A percentile compares a stretch with the other conserved stretches of the same genome.
Conservation (phyloP, 2,113 vertebrate genomes). For the Sphaerodactylus townsendi region DNA sequence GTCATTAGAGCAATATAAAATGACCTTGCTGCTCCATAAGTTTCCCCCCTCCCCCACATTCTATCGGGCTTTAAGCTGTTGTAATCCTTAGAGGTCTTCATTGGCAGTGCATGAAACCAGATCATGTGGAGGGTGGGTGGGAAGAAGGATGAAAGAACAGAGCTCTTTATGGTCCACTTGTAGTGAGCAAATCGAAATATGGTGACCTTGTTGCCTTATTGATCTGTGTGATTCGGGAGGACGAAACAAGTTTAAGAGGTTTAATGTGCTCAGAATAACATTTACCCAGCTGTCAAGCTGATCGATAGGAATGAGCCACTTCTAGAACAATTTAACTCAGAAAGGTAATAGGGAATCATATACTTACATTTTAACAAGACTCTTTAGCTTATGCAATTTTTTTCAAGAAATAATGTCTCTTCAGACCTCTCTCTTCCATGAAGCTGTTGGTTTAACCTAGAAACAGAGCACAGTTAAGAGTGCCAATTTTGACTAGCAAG, state of each 20-base stretch:
- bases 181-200: constrained; percentile 22
- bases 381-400: background rate
- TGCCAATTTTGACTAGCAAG: no score
- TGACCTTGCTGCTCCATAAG: background rate
- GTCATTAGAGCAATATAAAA: constrained; percentile 31
- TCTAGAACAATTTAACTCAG: background rate
- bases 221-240: background rate
- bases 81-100: constrained; percentile 40
- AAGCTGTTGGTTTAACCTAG: background rate
- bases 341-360: background rate
- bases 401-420: background rate
- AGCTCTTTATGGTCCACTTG: constrained; percentile 4
- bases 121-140: constrained; percentile 13
- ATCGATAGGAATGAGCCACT: background rate
- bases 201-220: constrained; percentile 5
- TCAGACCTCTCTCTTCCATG: background rate
- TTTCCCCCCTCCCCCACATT: background rate
- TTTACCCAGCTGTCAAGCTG: constrained; percentile 1
- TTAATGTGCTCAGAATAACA: constrained; percentile 32
- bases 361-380: constrained; percentile 22
- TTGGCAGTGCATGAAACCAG: constrained; percentile 19
- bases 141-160: background rate
- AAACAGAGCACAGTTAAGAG: background rate
- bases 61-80: constrained; percentile 17
- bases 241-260: background rate